Conservation (phyloP, 1,140 invertebrate species). For the Saccostrea cuccullata region DNA sequence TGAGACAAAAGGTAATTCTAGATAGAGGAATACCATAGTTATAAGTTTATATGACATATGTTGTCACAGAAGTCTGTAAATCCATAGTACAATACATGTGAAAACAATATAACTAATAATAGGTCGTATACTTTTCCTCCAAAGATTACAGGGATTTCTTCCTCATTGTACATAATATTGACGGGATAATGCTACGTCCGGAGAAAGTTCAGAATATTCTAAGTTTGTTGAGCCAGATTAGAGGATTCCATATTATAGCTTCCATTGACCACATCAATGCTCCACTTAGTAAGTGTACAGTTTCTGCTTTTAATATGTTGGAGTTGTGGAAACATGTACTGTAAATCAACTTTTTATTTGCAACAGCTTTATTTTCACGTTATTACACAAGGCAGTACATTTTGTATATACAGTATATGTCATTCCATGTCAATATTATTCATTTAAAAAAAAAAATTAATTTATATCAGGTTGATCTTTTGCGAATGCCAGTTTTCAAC, state of each 20-base stretch:
- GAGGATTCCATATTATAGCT: constrained; percentile 89
- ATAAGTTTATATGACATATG: not conserved
- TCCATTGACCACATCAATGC: constrained; percentile 96
- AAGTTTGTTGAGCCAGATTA: constrained; percentile 85
- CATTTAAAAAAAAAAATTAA: no score
- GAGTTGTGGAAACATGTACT: not conserved
- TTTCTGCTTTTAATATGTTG: not conserved
- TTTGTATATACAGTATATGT: no score
- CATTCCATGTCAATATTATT: no score
- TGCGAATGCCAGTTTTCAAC: no score
- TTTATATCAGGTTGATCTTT: no score
- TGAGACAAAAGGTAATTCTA: constrained; percentile 56
- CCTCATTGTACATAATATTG: constrained; percentile 93
- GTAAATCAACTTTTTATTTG: no score
- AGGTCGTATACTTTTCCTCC: not conserved
- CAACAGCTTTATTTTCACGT: no score
- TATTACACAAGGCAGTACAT: no score
- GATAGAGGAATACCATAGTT: not conserved
- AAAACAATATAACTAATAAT: not conserved
- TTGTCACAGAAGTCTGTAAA: not conserved
- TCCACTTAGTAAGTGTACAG: constrained; percentile 86
- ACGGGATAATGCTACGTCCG: constrained; percentile 88
- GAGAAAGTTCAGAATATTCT: constrained; percentile 88
- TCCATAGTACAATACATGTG: not conserved
- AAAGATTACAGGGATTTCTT: constrained; percentile 80